Base-by-base conservation (phyloP, 2,797 vertebrate genomes). In the Prunella strophiata region DNA sequence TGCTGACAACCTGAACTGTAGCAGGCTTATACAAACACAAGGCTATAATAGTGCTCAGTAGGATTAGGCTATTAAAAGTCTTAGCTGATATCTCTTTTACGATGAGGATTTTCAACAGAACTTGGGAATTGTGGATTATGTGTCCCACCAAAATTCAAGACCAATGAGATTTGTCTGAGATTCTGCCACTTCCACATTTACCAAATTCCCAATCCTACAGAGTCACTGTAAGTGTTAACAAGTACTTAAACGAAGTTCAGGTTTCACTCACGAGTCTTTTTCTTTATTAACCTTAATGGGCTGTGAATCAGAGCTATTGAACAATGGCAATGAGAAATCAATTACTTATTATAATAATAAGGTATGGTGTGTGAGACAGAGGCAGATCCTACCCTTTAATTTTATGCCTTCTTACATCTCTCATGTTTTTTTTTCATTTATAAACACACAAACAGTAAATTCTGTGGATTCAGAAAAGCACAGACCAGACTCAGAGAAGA, bases 321-420 rank as follows among this genome's bases (percentile, higher is more conserved):
- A 63, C 81, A 91, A 75, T 17, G 32, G 36, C 45, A 75, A 74
- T 83, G 75, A 88, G 75, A 92, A 91, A 93, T 94, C 93, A 89
- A 65, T 95, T 85, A 54, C 74, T 83, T 68, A 47, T 43, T 83
- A 43, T 68, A 79, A 50, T 68, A 84, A 81, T 73, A 34, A 92
- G 45, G 16, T 58, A 42, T 30, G 66, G 63, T 52, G 11, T 79
- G 27, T 52, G 59, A 85, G 25, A 55, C 45, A 82, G 63, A 72
- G 17, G 29, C 32, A 66, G 16, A 61, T 51, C 26, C 36, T 66
- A 23, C 34, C 16, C n/a, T 76, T 82, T 80, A 42, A 67, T 88
- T 92, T 91, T 43, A 34, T 57, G 21, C 42, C 80, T 92, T 88
- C 22, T 65, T 54, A 71, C 7, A 16, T 72, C 26, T 93, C 50